Evolutionary conservation across 2,113 vertebrate genomes (phyloP).

Genomic region (Platycercus adscitus): DNA sequence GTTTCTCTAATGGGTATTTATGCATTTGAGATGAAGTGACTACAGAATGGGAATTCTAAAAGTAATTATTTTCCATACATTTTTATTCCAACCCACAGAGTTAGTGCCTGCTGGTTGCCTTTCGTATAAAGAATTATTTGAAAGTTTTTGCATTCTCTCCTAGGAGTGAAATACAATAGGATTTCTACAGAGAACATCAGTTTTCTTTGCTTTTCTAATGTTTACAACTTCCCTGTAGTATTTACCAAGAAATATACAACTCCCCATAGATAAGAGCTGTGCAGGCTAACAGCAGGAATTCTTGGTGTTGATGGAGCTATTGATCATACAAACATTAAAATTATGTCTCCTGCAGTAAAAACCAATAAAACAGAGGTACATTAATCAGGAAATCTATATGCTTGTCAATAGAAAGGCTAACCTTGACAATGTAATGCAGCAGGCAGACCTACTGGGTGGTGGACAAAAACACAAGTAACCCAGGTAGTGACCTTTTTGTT

Average conservation of each 20-base stretch:
- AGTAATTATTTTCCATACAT: conserved; percentile 25
- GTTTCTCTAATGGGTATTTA: conserved; percentile 40
- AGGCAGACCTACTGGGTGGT: conserved; percentile 51
- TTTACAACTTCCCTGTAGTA: conserved; percentile 57
- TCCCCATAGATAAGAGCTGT: conserved; percentile 59
- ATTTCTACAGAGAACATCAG: conserved; percentile 38
- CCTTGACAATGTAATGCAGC: conserved; percentile 79
- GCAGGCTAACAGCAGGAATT: conserved; percentile 81
- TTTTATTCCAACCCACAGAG: conserved; percentile 20
- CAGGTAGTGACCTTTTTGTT: conserved; percentile 44
- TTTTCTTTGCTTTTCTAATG: conserved; percentile 70
- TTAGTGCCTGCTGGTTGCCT: background rate
- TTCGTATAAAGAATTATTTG: conserved; percentile 40
- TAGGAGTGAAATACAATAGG: conserved; percentile 49
- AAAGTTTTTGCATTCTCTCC: conserved; percentile 39
- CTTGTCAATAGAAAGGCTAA: conserved; percentile 78
- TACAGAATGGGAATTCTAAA: conserved; percentile 14
- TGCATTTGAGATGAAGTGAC: background rate
- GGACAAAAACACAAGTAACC: conserved; percentile 59
- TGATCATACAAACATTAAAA: conserved; percentile 91
- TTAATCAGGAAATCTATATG: conserved; percentile 91
- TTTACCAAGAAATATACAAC: conserved; percentile 68
- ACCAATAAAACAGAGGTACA: conserved; percentile 83
- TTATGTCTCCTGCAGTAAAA: conserved; percentile 84
- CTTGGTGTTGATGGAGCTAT: conserved; percentile 85